These are phyloP conservation scores for Megaceryle alcyon DNA, from an alignment of 2,797 vertebrate species.

Conservation along the genomic window DNA sequence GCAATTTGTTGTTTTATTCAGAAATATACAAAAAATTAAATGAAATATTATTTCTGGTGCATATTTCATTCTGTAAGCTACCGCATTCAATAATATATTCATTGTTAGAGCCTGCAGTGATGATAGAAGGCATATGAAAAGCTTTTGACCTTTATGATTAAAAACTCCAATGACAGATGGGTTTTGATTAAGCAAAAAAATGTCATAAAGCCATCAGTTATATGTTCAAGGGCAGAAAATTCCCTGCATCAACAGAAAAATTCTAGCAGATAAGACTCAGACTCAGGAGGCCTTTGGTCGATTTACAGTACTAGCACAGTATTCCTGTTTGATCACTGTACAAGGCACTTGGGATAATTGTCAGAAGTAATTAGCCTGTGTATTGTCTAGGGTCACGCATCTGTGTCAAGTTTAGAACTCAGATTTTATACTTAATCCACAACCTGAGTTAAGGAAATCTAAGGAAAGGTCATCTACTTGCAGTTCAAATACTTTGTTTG, in stretches of 20 bases:
- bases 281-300: neutral
- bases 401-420: neutral
- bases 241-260: neutral
- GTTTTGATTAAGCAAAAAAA: constrained; percentile 7
- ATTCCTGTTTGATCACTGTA: neutral
- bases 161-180: neutral
- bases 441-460: neutral
- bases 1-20: neutral
- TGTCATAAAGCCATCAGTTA: neutral
- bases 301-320: neutral
- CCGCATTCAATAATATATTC: neutral
- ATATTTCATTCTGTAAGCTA: neutral
- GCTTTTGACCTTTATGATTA: constrained; percentile 2
- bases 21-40: neutral
- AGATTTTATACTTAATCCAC: neutral
- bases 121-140: neutral
- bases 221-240: neutral
- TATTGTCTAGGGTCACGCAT: neutral
- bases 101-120: neutral
- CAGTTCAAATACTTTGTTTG: neutral
- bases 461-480: neutral
- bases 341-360: neutral
- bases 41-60: neutral
- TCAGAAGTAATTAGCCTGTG: constrained; percentile 21
- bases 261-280: neutral